Conservation (phyloP, 2,797 vertebrate species). For the Hafferia zeledoni region DNA sequence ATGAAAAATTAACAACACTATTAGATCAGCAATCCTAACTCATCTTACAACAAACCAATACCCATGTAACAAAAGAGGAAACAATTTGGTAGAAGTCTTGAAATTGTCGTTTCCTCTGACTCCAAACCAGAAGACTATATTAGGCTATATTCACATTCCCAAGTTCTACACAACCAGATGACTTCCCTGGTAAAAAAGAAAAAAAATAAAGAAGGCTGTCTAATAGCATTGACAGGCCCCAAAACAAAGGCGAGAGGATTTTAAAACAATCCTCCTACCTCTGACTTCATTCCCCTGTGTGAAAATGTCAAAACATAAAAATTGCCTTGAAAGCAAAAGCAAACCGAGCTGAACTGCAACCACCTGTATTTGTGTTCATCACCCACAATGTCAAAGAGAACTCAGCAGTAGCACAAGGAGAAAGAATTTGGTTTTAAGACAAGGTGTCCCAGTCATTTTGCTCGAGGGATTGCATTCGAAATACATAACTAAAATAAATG, state of each 20-base stretch:
- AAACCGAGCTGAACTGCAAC: not conserved
- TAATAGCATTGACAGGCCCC: not conserved
- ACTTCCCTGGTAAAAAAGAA: not conserved
- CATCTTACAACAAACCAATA: not conserved
- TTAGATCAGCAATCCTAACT: not conserved
- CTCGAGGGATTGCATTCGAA: not conserved
- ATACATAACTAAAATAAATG: not conserved
- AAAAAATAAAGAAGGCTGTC: not conserved
- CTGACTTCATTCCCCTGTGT: not conserved
- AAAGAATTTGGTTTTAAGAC: not conserved
- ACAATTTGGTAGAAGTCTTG: not conserved
- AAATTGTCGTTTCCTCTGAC: not conserved
- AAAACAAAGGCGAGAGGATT: not conserved
- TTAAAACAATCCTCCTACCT: not conserved
- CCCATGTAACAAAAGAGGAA: not conserved
- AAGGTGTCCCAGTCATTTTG: not conserved
- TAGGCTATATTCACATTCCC: not conserved
- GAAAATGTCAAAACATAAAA: slow-evolving; percentile 35
- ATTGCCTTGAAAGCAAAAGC: slow-evolving; percentile 8
- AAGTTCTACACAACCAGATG: not conserved
- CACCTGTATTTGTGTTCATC: not conserved
- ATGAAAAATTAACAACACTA: not conserved
- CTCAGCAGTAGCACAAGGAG: not conserved
- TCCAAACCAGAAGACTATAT: not conserved
- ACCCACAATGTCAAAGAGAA: not conserved